Base-by-base conservation (phyloP, 2,888 invertebrate species). In the Toxonevra muliebris region DNA sequence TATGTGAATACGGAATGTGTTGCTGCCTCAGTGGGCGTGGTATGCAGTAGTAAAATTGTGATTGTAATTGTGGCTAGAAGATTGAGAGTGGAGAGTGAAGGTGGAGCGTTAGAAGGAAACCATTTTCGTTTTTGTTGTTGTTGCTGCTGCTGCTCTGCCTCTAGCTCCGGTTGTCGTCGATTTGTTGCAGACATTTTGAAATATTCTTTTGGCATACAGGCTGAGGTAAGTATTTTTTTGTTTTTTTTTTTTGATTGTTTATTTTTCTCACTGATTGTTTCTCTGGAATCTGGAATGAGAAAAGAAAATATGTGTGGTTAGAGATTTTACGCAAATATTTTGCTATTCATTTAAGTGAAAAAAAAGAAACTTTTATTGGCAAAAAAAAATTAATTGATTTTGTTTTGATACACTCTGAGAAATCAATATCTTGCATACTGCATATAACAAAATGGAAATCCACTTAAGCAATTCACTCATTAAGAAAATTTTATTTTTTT, bases 1-100 rank as follows among this genome's bases (percentile, higher is more conserved):
- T 80, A 82, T 11, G 78, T 84, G 45, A 76, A 75, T 52, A 84
- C 84, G 12, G 82, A 75, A 74, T 83, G 83, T 45, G 75, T 76
- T 42, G 76, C 76, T 5, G 77, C 79, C 53, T 68, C 67, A 42
- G 71, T 71, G 13, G 77, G 76, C 17, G 72, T 66, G 53, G 69
- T 50, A 40, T 70, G 43, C 20, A 73, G 70, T 15, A 75, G 72
- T 17, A 68, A 55, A 30, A 68, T 9, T 11, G 52, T 55, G 50
- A 71, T 1, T 30, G 66, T 59, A 42, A 58, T 2, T 19, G 54
- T 15, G 52, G 64, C 15, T 0, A 60, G 13, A 9, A 65, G 53
- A 12, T 8, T 5, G 53, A 15, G 8, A 2, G 15, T 17, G 20
- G 30, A 5, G 42, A 13, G 50, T 10, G 50, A 9, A 17, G 42